Percentiles rank a stretch among this genome's conserved stretches.
Evolutionary conservation across 1,140 invertebrate species (phyloP).

Genomic region (Frieseomelitta varia): DNA sequence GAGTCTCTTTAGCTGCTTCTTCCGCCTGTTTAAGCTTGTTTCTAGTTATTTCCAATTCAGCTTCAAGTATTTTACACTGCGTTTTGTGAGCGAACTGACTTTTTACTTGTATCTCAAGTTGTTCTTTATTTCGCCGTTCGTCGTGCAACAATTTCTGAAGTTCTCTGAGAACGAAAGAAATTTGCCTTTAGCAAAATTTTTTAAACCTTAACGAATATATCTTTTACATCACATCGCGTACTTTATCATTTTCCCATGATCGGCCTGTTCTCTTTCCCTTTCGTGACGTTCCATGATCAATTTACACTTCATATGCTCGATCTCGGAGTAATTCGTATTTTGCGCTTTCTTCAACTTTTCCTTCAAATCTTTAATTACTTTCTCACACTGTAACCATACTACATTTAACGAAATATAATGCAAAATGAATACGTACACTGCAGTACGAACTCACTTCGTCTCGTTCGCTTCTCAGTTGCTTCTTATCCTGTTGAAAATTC

Average conservation of each 20-base stretch:
- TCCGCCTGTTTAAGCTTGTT: constrained; percentile 85
- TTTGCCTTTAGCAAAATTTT: neutral
- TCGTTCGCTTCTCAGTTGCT: constrained; percentile 86
- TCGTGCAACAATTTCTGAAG: constrained; percentile 85
- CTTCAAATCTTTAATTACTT: constrained; percentile 84
- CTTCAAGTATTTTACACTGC: constrained; percentile 84
- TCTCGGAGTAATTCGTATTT: constrained; percentile 83
- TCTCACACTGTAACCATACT: constrained; percentile 84
- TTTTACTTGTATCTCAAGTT: constrained; percentile 84
- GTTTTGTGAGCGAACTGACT: constrained; percentile 81
- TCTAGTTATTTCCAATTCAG: constrained; percentile 86
- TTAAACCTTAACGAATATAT: neutral
- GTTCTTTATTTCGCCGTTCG: constrained; percentile 85
- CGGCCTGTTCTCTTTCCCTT: constrained; percentile 89
- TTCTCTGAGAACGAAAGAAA: constrained; percentile 79
- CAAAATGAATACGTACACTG: neutral
- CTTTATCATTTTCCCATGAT: constrained; percentile 87
- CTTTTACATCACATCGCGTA: constrained; percentile 52
- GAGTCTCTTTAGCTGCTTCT: constrained; percentile 84
- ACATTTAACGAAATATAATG: constrained; percentile 20
- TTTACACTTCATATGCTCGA: constrained; percentile 88
- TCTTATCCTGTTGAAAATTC: constrained; percentile 90
- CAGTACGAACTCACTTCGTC: constrained; percentile 78
- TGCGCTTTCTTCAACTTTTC: constrained; percentile 84
- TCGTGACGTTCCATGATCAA: constrained; percentile 89